Evolutionary conservation across 2,888 invertebrate genomes (phyloP).

Genomic region (Diabrotica balteata): DNA sequence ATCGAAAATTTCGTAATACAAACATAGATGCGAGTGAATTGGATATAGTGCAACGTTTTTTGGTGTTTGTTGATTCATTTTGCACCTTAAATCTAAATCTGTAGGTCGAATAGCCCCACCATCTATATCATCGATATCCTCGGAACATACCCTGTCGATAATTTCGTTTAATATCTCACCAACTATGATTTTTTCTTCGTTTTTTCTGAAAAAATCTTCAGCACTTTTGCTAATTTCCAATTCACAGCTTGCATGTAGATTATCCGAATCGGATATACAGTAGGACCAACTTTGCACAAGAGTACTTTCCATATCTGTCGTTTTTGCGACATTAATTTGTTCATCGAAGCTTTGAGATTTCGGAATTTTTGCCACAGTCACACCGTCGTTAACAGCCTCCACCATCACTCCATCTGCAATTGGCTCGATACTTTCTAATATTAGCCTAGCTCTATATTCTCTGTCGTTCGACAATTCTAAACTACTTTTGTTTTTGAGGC

Average conservation of each 20-base stretch:
- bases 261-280: constrained; percentile 60
- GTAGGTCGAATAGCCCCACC: constrained; percentile 40
- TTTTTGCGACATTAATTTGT: constrained; percentile 51
- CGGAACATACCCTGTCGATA: constrained; percentile 63
- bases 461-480: constrained; percentile 38
- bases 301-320: constrained; percentile 59
- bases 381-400: constrained; percentile 33
- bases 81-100: constrained; percentile 50
- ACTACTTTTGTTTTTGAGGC: constrained; percentile 46
- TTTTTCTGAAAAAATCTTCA: constrained; percentile 72
- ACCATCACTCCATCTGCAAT: constrained; percentile 55
- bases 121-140: constrained; percentile 40
- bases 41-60: constrained; percentile 68
- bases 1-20: constrained; percentile 83
- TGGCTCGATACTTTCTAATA: constrained; percentile 57
- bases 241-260: constrained; percentile 55
- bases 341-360: constrained; percentile 60
- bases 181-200: constrained; percentile 60
- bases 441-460: constrained; percentile 35
- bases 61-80: constrained; percentile 42
- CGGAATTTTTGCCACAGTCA: constrained; percentile 42
- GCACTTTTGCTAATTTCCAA: constrained; percentile 69
- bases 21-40: constrained; percentile 82
- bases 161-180: constrained; percentile 68
- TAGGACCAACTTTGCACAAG: constrained; percentile 67